Conservation (phyloP, 2,113 vertebrate genomes). For the Carlito syrichta region DNA sequence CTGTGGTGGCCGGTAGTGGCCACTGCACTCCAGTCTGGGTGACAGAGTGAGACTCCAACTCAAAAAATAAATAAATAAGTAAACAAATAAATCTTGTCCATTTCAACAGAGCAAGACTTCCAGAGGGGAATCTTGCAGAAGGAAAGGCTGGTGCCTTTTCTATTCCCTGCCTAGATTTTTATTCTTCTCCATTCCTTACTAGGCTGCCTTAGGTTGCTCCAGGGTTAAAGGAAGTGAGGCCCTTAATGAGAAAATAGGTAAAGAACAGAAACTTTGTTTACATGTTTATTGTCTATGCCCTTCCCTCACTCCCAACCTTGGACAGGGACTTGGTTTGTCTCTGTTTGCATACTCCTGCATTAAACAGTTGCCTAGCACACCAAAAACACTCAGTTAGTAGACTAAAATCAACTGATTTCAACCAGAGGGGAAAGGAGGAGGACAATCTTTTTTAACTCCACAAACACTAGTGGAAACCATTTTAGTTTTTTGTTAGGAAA, state of each 20-base stretch:
- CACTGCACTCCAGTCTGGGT: too few relatives aligned
- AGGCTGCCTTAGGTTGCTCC: not conserved
- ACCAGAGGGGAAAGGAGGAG: not conserved
- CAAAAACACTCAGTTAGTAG: not conserved
- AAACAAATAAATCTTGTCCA: too few relatives aligned
- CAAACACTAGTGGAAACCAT: not conserved
- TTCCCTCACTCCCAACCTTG: not conserved
- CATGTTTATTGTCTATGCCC: not conserved
- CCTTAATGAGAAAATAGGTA: not conserved
- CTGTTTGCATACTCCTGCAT: not conserved
- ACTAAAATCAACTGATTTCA: not conserved
- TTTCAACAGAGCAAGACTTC: not conserved
- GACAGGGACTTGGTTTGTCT: not conserved
- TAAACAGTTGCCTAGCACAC: not conserved
- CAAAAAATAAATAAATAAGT: too few relatives aligned
- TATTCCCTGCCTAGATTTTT: not conserved
- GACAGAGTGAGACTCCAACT: too few relatives aligned
- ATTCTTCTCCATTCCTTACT: not conserved
- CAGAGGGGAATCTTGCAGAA: not conserved
- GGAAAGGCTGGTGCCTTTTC: not conserved
- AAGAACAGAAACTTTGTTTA: not conserved
- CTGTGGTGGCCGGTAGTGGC: too few relatives aligned
- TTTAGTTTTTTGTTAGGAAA: constrained; percentile 29
- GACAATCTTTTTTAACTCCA: not conserved
- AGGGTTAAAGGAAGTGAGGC: not conserved